Percentiles rank a stretch among this genome's conserved stretches.
Conservation (phyloP, 2,797 vertebrate genomes). For the Myotis vivesi region DNA sequence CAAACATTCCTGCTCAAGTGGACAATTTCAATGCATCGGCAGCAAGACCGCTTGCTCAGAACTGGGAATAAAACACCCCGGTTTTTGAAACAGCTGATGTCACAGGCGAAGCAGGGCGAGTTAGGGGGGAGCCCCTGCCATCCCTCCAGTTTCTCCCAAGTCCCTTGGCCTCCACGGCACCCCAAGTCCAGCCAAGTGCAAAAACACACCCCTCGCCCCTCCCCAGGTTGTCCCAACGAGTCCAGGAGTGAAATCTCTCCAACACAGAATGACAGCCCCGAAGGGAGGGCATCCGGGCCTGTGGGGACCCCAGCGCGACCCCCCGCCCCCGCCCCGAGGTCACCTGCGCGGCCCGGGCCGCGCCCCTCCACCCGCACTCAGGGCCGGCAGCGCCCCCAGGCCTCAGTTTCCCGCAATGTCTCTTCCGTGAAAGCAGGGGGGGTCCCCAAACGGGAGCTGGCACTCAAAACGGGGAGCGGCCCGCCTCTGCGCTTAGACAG, state of each 20-base stretch:
- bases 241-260: not conserved
- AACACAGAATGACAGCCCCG: not conserved
- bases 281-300: accelerated
- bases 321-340: not conserved
- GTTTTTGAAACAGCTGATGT: not conserved
- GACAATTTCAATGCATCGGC: not conserved
- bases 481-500: not conserved
- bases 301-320: not conserved
- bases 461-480: not conserved
- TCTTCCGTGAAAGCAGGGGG: not conserved
- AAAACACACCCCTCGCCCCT: not conserved
- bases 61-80: not conserved
- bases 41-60: not conserved
- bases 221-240: not conserved
- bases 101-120: not conserved
- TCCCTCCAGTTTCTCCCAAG: not conserved
- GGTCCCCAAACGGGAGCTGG: not conserved
- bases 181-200: not conserved
- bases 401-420: not conserved
- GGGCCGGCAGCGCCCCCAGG: not conserved
- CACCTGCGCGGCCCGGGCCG: not conserved
- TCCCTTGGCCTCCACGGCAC: not conserved
- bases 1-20: not conserved
- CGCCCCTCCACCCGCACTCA: not conserved
- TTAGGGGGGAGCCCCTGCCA: not conserved